Percentiles rank a stretch among this genome's conserved stretches.
Evolutionary conservation across 2,113 vertebrate species (phyloP).

Genomic region (Rostratula benghalensis): DNA sequence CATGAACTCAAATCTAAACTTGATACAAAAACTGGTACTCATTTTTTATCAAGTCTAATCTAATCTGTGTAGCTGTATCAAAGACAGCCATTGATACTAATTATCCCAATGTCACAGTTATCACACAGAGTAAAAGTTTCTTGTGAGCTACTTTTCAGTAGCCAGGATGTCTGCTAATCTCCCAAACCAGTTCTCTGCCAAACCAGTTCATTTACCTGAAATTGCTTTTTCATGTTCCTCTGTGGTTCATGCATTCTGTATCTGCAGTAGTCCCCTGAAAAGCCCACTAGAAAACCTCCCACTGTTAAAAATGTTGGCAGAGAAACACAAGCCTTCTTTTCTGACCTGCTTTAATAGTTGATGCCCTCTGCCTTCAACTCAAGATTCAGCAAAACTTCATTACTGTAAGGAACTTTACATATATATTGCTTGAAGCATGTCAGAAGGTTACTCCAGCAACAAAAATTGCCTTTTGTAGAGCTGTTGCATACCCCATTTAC

Average conservation of each 20-base stretch:
- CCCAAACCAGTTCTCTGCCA: not conserved
- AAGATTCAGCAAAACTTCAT: not conserved
- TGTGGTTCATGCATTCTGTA: not conserved
- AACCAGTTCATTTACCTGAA: not conserved
- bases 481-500: not conserved
- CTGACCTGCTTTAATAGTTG: not conserved
- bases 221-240: not conserved
- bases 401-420: not conserved
- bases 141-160: not conserved
- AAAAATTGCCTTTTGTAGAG: not conserved
- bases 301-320: not conserved
- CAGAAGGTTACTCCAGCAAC: not conserved
- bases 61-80: not conserved
- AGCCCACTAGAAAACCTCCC: not conserved
- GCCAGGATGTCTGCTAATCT: not conserved
- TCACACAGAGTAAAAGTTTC: not conserved
- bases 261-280: not conserved
- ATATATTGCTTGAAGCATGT: not conserved
- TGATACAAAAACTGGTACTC: not conserved
- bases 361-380: not conserved
- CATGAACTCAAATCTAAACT: not conserved
- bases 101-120: not conserved
- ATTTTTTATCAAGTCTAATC: not conserved
- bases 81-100: not conserved
- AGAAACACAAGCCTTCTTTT: not conserved